Evolutionary conservation across 2,797 vertebrate genomes (phyloP).

Genomic region (Lepilemur septentrionalis): DNA sequence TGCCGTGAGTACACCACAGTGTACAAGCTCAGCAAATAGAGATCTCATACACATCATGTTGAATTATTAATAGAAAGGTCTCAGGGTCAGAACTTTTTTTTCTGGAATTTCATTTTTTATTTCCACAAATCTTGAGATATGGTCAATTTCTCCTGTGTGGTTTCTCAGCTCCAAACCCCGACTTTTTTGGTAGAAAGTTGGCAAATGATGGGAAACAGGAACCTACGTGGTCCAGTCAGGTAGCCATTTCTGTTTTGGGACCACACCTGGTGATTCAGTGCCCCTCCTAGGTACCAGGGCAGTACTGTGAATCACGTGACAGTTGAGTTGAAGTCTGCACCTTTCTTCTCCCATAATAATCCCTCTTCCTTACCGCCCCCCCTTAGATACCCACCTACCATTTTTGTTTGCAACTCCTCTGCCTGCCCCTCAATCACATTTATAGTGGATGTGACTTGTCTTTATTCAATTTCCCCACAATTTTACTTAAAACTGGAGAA

Average conservation of each 20-base stretch:
- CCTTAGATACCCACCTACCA: neutral
- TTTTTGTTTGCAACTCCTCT: neutral
- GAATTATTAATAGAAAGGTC: neutral
- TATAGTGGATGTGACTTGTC: neutral
- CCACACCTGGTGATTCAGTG: neutral
- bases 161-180: neutral
- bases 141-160: neutral
- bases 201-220: neutral
- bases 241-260: slow-evolving; percentile 1
- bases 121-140: neutral
- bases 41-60: neutral
- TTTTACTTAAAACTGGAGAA: slow-evolving; percentile 17
- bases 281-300: neutral
- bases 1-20: neutral
- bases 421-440: neutral
- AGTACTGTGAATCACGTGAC: neutral
- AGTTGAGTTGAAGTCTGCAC: neutral
- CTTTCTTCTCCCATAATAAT: neutral
- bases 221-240: neutral
- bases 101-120: slow-evolving; percentile 1
- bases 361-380: neutral
- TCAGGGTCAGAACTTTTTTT: neutral
- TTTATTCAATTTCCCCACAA: neutral
- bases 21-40: neutral
- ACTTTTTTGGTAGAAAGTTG: neutral